phyloP scores from a whole-genome alignment of 2,113 vertebrate genomes.

The Polypterus senegalus region DNA sequence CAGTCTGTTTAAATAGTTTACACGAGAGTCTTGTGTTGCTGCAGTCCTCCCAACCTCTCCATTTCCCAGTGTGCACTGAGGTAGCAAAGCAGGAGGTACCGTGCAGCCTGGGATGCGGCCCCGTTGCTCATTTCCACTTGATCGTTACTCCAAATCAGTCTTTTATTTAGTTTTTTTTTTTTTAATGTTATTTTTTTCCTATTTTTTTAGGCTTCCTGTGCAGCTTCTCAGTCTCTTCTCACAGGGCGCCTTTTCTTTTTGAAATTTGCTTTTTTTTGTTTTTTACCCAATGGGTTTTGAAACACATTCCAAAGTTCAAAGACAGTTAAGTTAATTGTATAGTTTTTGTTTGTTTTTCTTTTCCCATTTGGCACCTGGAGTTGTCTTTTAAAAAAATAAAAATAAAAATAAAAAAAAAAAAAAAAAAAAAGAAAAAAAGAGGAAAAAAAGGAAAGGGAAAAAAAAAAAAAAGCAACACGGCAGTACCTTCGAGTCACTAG shows the following conservation, averaged over 20 bases:
- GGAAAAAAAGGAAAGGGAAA: conserved; percentile 21
- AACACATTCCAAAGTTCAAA: conserved; percentile 48
- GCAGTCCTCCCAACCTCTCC: conserved; percentile 13
- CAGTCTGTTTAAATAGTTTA: conserved; percentile 31
- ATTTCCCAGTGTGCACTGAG: conserved; percentile 42
- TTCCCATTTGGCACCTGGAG: conserved; percentile 81
- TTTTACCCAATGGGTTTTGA: conserved; percentile 34
- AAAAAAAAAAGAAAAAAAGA: conserved; percentile 13
- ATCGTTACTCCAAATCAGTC: conserved; percentile 33
- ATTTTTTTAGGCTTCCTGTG: conserved; percentile 41
- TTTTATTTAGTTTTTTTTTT: conserved; percentile 2
- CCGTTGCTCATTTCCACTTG: conserved; percentile 27
- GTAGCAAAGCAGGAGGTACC: conserved; percentile 41
- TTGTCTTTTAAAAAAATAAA: conserved; percentile 25
- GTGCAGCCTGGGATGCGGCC: conserved; percentile 33
- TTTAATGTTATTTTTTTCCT: neutral
- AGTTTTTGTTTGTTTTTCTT: conserved; percentile 20
- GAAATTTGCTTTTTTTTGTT: conserved; percentile 1
- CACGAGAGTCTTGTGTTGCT: conserved; percentile 11
- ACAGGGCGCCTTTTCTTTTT: conserved; percentile 46
- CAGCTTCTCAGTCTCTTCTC: conserved; percentile 51
- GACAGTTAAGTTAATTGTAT: conserved; percentile 36
- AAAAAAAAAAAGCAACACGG: conserved; percentile 20
- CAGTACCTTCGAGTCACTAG: conserved; percentile 39
- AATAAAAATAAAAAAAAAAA: conserved; percentile 16